Evolutionary conservation across 2,888 invertebrate species (phyloP).

Genomic region (Urechis unicinctus): DNA sequence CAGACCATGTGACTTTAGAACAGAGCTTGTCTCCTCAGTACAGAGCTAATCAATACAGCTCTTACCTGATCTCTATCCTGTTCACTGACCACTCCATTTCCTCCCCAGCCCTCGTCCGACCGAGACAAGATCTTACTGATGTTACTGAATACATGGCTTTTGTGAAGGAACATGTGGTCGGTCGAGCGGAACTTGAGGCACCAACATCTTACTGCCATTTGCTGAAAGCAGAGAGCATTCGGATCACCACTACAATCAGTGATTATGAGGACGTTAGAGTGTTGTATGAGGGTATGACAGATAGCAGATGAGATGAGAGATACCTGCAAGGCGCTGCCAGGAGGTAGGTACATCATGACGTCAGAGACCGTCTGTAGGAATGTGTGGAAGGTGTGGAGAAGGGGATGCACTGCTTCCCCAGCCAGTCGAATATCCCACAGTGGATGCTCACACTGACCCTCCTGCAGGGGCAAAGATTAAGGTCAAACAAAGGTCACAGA

Average conservation of each 20-base stretch:
- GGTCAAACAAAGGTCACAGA: no score
- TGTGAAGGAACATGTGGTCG: slow-evolving; percentile 86
- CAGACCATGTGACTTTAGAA: no score
- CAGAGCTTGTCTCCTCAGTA: no score
- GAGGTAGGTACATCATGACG: slow-evolving; percentile 78
- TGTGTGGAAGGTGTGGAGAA: slow-evolving; percentile 73
- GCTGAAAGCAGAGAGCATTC: no score
- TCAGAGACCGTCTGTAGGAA: slow-evolving; percentile 86
- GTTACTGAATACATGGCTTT: slow-evolving; percentile 88
- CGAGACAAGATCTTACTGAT: slow-evolving; percentile 91
- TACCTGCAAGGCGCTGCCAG: slow-evolving; percentile 68
- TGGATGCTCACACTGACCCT: slow-evolving; percentile 66
- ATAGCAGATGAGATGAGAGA: neutral
- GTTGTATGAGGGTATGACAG: neutral
- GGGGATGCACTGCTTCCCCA: slow-evolving; percentile 42
- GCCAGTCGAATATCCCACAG: slow-evolving; percentile 72
- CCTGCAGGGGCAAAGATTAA: slow-evolving; percentile 22
- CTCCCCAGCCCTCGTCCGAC: slow-evolving; percentile 58
- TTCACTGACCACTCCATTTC: neutral
- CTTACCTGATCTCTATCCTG: no score
- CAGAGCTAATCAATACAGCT: no score
- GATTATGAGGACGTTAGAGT: neutral
- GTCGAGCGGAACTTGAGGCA: slow-evolving; percentile 80
- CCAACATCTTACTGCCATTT: slow-evolving; percentile 91
- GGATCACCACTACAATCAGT: no score